Evolutionary conservation across 2,113 vertebrate genomes (phyloP).

Genomic region (Crotophaga sulcirostris): DNA sequence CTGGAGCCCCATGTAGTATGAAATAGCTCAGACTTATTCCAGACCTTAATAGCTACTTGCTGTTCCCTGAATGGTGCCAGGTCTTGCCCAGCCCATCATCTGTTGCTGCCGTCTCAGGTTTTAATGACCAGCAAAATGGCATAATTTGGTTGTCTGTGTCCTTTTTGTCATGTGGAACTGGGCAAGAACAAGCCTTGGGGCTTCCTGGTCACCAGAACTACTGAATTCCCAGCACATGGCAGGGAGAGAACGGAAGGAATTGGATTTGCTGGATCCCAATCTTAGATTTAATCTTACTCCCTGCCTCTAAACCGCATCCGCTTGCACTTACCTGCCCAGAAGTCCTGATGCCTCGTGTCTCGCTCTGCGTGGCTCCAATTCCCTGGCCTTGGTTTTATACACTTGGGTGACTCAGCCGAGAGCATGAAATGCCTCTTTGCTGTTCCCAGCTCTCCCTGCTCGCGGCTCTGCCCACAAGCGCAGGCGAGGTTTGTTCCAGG

Average conservation of each 20-base stretch:
- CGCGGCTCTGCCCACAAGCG: slow-evolving; percentile 10
- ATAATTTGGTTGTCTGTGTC: neutral
- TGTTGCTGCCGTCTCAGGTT: neutral
- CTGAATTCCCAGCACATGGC: neutral
- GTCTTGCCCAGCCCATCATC: neutral
- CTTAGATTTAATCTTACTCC: neutral
- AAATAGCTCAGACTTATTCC: neutral
- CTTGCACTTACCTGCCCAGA: slow-evolving; percentile 43
- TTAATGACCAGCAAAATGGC: neutral
- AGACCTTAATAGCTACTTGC: neutral
- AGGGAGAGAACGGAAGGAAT: neutral
- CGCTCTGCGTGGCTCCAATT: neutral
- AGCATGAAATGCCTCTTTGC: neutral
- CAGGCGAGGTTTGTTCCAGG: slow-evolving; percentile 24
- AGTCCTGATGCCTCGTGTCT: neutral
- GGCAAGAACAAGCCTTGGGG: neutral
- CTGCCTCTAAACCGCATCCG: neutral
- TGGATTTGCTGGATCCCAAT: neutral
- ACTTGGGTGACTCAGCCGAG: slow-evolving; percentile 48
- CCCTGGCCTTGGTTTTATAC: slow-evolving; percentile 10
- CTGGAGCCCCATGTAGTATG: neutral
- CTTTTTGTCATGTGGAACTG: neutral
- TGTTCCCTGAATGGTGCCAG: neutral
- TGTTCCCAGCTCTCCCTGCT: slow-evolving; percentile 34
- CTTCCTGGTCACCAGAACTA: neutral